phyloP scores from a whole-genome alignment of 2,888 invertebrate species.

The Linyphia triangularis region DNA sequence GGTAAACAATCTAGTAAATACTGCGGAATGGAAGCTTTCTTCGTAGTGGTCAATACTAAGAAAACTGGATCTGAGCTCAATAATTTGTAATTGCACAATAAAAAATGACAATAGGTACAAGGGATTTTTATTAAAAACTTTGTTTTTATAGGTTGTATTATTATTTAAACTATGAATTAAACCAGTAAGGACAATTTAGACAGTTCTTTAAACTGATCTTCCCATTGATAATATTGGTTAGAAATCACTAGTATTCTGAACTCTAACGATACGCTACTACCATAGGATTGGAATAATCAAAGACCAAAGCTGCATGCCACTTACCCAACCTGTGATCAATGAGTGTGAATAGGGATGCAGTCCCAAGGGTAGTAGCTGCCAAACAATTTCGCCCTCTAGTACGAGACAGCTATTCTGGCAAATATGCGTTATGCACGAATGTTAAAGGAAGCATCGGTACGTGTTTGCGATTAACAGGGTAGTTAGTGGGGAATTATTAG shows the following conservation, averaged over 20 bases:
- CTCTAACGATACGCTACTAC: not conserved
- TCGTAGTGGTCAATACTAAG: too few relatives aligned
- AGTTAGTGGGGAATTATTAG: constrained; percentile 6
- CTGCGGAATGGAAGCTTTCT: too few relatives aligned
- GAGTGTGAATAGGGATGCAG: constrained; percentile 4
- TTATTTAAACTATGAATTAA: too few relatives aligned
- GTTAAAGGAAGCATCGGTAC: not conserved
- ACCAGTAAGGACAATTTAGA: too few relatives aligned
- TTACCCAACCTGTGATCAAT: constrained; percentile 1
- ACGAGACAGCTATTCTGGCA: not conserved
- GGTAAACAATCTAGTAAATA: too few relatives aligned
- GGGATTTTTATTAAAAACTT: too few relatives aligned
- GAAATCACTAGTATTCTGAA: not conserved
- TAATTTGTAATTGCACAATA: too few relatives aligned
- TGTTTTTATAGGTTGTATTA: too few relatives aligned
- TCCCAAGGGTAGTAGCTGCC: not conserved
- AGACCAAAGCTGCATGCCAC: constrained; percentile 4
- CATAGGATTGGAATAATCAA: constrained; percentile 5
- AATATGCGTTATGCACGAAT: not conserved
- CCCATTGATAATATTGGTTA: not conserved
- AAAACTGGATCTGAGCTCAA: too few relatives aligned
- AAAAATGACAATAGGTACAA: too few relatives aligned
- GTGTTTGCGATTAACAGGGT: not conserved
- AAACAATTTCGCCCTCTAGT: not conserved
- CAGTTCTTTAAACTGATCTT: too few relatives aligned